Conservation (phyloP, 2,797 vertebrate species). For the Acestrorhynchus altus region DNA sequence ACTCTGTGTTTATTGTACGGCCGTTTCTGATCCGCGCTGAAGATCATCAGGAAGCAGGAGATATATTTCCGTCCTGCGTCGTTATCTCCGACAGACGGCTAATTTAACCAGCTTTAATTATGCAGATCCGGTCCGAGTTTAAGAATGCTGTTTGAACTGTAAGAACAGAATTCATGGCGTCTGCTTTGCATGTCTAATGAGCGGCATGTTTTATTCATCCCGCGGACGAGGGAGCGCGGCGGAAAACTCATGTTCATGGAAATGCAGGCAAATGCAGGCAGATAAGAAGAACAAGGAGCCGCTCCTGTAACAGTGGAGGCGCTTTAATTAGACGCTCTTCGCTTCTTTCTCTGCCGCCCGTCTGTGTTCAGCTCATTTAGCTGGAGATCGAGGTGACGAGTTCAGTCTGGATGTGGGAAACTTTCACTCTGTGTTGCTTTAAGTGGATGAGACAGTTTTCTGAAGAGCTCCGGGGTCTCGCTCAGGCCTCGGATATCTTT, state of each 20-base stretch:
- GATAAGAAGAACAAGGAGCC: background rate
- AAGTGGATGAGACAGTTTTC: no score
- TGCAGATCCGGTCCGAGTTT: conserved; percentile 8
- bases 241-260: conserved; percentile 19
- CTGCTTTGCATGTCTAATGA: background rate
- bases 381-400: no score
- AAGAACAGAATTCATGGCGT: background rate
- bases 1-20: background rate
- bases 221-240: background rate
- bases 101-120: conserved; percentile 1
- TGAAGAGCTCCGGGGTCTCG: no score
- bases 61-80: background rate
- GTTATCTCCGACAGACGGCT: background rate
- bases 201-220: background rate
- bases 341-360: background rate
- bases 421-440: no score
- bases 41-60: background rate
- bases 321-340: background rate
- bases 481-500: no score
- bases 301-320: background rate
- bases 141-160: background rate
- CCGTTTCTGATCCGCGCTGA: background rate
- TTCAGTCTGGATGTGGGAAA: no score
- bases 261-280: background rate
- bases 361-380: no score